Base-by-base conservation (phyloP, 2,797 vertebrate genomes). In the Pangasius larnaudii region DNA sequence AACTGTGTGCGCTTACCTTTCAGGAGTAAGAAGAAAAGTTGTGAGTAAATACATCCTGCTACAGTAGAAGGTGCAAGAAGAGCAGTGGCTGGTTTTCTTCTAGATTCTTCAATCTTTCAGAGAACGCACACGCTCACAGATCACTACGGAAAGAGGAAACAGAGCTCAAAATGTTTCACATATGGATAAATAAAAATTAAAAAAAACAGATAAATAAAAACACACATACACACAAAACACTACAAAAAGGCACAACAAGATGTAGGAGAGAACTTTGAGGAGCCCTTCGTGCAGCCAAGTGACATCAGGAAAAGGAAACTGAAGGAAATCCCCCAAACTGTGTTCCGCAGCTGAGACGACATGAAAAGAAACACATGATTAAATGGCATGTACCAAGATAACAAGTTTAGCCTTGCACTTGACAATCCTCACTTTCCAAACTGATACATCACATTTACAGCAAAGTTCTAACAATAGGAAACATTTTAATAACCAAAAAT, bases 271-370 rank as follows among this genome's bases (percentile, higher is more conserved):
- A 0, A 90, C 92, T 87, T 90, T 0, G 83, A 19, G 9, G 88
- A 88, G 91, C 92, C 93, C 93, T 10, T 49, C 13, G 8, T 69
- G 11, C 59, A 59, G 27, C 16, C 30, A 27, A 59, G 56, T 86
- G 27, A 53, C 0, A 10, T 75, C 10, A 88, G 88, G 87, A 94
- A 95, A 94, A 3, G 63, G 49, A 94, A 95, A 95, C 93, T 4
- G 13, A 85, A 67, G 77, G 53, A 51, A 88, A 53, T 30, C 2
- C 24, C 19, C 24, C 36, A 0, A 18, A 3, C 2, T 24, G 18
- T 49, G 10, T 49, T 6, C 22, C 30, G 18, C 4, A 65, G 74
- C 30, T 39, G 2, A 24, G 14, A 61, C 0, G 6, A 58, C 67
- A 87, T 0, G 4, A 56, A 53, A 86, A 80, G 14, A 30, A 42